Conservation (phyloP, 2,797 vertebrate genomes). For the Zalophus californianus region DNA sequence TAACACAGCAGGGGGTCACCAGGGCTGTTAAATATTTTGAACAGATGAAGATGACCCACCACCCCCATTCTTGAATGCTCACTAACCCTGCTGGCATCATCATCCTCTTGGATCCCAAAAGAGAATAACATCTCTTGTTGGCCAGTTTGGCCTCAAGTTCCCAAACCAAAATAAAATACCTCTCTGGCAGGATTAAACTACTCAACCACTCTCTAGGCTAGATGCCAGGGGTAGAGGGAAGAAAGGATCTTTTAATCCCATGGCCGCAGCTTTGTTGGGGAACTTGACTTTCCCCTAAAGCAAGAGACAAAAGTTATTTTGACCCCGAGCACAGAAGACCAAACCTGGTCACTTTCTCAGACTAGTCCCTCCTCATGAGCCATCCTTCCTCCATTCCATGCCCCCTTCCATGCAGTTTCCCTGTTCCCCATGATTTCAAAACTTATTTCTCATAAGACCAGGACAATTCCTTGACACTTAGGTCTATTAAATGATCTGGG, state of each 20-base stretch:
- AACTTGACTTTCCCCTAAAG: background rate
- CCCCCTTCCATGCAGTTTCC: background rate
- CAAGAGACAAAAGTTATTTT: background rate
- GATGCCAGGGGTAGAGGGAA: background rate
- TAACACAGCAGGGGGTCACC: background rate
- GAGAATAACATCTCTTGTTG: background rate
- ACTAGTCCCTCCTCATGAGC: background rate
- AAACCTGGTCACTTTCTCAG: background rate
- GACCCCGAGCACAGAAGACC: background rate
- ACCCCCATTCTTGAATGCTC: background rate
- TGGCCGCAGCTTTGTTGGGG: background rate
- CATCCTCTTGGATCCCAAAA: background rate
- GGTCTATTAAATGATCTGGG: background rate
- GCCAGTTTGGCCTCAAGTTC: constrained; percentile 2
- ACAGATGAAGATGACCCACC: background rate
- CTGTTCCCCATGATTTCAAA: background rate
- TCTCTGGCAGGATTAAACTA: constrained; percentile 15
- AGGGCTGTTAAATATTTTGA: background rate
- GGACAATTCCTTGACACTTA: background rate
- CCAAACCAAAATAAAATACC: constrained; percentile 49
- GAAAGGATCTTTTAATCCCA: background rate
- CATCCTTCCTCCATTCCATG: background rate
- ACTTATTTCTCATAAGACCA: constrained; percentile 29
- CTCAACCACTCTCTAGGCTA: background rate
- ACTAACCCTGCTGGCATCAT: background rate